These are phyloP conservation scores for Stramonita haemastoma DNA, from an alignment of 2,888 invertebrate species.

Conservation along the genomic window DNA sequence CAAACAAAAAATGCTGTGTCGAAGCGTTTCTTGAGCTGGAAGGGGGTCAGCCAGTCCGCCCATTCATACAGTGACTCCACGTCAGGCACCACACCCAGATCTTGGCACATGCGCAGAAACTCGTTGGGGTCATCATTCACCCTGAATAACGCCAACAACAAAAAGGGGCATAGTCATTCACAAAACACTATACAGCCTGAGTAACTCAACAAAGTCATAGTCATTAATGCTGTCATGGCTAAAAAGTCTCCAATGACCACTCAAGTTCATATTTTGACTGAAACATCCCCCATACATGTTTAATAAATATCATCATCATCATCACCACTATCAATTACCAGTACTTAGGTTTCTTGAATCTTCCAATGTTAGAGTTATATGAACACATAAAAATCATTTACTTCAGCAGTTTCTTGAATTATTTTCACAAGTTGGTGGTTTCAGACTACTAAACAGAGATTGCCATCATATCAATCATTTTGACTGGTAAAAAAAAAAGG, in stretches of 20 bases:
- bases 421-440: too few relatives aligned
- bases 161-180: background rate
- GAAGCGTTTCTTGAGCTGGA: constrained; percentile 53
- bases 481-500: too few relatives aligned
- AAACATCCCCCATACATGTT: too few relatives aligned
- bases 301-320: background rate
- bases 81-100: constrained; percentile 86
- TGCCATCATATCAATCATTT: too few relatives aligned
- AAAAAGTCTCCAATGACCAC: background rate
- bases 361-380: too few relatives aligned
- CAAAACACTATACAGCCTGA: background rate
- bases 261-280: too few relatives aligned
- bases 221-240: background rate
- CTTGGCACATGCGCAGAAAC: constrained; percentile 85
- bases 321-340: background rate
- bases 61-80: constrained; percentile 88
- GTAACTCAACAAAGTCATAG: background rate
- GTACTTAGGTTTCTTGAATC: too few relatives aligned
- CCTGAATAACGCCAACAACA: background rate
- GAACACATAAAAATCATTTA: too few relatives aligned
- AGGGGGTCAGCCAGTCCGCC: constrained; percentile 91
- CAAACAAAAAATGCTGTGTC: constrained; percentile 69
- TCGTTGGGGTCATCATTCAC: constrained; percentile 83
- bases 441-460: too few relatives aligned
- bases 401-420: too few relatives aligned